Conservation (phyloP, 2,888 invertebrate species). For the Hetaerina titia region DNA sequence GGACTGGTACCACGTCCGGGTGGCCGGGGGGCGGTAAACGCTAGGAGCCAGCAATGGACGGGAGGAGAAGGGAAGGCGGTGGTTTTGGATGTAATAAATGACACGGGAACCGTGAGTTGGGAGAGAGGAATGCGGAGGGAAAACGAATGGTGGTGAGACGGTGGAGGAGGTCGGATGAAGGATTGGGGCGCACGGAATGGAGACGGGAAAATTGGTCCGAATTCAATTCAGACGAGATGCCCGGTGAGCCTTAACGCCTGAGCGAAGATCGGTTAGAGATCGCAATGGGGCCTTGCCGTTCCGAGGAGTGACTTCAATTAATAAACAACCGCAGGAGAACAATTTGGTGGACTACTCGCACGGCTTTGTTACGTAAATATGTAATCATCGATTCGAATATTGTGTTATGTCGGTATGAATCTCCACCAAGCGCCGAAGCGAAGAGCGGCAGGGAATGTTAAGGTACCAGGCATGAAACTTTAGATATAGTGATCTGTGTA, state of each 20-base stretch:
- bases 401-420: no score
- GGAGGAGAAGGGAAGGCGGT: neutral
- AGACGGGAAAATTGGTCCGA: neutral
- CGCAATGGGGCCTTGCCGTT: no score
- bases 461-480: no score
- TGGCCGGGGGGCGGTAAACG: neutral
- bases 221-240: neutral
- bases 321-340: no score
- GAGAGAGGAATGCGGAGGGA: neutral
- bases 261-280: no score
- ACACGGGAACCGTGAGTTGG: neutral
- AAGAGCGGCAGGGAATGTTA: no score
- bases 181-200: neutral
- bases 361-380: no score
- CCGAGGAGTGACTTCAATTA: no score
- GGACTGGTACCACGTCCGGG: neutral
- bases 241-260: neutral
- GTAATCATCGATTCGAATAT: no score
- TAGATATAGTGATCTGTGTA: no score
- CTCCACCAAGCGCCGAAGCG: no score
- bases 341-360: no score
- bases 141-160: neutral
- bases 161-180: neutral
- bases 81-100: neutral
- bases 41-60: neutral